A percentile compares a stretch with the other conserved stretches of the same genome.
Evolutionary conservation across 1,140 invertebrate species (phyloP).

Genomic region (Chelonus insularis): DNA sequence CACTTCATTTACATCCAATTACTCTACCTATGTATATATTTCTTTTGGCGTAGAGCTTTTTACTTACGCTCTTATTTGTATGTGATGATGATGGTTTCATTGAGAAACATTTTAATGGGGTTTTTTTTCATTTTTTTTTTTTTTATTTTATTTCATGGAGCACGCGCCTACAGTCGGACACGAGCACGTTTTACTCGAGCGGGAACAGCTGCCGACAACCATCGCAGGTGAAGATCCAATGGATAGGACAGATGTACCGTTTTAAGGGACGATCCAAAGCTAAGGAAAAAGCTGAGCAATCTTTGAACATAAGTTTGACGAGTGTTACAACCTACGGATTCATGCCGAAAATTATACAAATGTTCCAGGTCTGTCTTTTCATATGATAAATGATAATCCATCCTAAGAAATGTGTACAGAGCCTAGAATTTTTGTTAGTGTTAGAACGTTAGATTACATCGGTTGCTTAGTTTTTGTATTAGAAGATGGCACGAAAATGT

Average conservation of each 20-base stretch:
- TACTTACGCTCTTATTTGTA: too few relatives aligned
- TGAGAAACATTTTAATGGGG: neutral
- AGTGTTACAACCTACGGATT: too few relatives aligned
- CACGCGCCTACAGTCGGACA: conserved; percentile 26
- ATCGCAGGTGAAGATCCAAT: conserved; percentile 25
- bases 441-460: too few relatives aligned
- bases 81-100: neutral
- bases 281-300: neutral
- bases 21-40: neutral
- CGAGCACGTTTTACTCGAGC: conserved; percentile 14
- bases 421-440: too few relatives aligned
- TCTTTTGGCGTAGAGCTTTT: too few relatives aligned
- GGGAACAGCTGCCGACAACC: conserved; percentile 18
- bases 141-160: conserved; percentile 2
- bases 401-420: too few relatives aligned
- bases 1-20: too few relatives aligned
- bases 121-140: conserved; percentile 2
- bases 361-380: too few relatives aligned
- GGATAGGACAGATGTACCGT: conserved; percentile 26
- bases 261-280: conserved; percentile 22
- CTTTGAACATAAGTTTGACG: neutral
- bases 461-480: too few relatives aligned
- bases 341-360: too few relatives aligned
- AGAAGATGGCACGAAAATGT: too few relatives aligned
- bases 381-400: too few relatives aligned